Conservation (phyloP, 2,888 invertebrate species). For the Uropetala carovei region DNA sequence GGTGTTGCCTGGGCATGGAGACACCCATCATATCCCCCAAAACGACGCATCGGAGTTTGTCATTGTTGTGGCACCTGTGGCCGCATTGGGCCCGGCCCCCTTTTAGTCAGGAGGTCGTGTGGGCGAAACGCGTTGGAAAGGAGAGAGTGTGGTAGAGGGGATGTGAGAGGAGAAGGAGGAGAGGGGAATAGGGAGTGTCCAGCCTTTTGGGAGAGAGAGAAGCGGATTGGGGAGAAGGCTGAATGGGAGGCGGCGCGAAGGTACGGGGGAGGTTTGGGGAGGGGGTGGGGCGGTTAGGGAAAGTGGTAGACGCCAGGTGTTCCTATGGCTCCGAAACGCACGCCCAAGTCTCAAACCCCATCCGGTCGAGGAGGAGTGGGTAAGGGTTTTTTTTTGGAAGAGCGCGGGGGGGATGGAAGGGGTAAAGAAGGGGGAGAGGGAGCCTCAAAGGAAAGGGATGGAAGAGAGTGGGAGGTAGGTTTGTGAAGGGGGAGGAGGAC, state of each 20-base stretch:
- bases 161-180: not conserved
- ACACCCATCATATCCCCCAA: conserved; percentile 58
- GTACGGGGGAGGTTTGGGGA: no score
- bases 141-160: not conserved
- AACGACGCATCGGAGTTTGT: conserved; percentile 57
- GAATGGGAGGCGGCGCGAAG: not conserved
- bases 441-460: not conserved
- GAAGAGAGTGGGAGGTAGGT: not conserved
- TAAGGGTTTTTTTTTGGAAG: no score
- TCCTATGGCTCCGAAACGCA: not conserved
- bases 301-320: conserved; percentile 30
- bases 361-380: not conserved
- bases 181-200: not conserved
- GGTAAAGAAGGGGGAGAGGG: not conserved
- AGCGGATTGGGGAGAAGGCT: not conserved
- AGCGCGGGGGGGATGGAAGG: not conserved
- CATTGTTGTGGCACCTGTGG: conserved; percentile 54
- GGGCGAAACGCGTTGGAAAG: no score
- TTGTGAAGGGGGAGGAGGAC: not conserved
- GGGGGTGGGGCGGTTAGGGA: not conserved
- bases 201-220: not conserved
- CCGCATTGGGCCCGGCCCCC: not conserved
- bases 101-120: not conserved
- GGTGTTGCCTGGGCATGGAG: conserved; percentile 32
- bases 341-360: conserved; percentile 40